Conservation (phyloP, 2,797 vertebrate genomes). For the Argentina silus region DNA sequence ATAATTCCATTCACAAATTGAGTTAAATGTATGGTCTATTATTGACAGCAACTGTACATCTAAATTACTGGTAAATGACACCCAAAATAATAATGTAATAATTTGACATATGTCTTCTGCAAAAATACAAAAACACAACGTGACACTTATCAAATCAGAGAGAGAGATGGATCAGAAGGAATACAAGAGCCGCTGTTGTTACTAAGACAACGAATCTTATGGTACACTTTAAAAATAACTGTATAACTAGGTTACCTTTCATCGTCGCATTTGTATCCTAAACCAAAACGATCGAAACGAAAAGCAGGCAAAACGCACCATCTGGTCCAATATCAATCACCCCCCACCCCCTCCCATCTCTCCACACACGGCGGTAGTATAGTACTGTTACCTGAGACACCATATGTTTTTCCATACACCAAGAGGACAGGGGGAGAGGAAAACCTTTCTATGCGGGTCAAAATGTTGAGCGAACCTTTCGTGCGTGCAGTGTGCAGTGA, state of each 20-base stretch:
- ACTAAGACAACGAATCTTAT: too few species aligned
- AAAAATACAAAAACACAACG: too few species aligned
- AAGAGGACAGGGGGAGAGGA: constrained; percentile 13
- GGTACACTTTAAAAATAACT: too few species aligned
- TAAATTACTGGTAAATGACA: too few species aligned
- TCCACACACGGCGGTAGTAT: not conserved
- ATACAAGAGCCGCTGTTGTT: too few species aligned
- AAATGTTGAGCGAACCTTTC: constrained; percentile 31
- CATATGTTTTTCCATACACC: constrained; percentile 66
- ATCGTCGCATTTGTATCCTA: too few species aligned
- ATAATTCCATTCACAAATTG: not conserved
- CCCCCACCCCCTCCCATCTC: not conserved
- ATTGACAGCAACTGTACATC: not conserved
- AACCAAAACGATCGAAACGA: too few species aligned
- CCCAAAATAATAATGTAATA: too few species aligned
- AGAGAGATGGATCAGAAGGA: too few species aligned
- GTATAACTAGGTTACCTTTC: too few species aligned
- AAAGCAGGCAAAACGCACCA: not conserved
- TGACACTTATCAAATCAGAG: too few species aligned
- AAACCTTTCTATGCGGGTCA: constrained; percentile 35
- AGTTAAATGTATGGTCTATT: not conserved
- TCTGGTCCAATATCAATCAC: not conserved
- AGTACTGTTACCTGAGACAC: constrained; percentile 59
- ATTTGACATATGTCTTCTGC: too few species aligned
- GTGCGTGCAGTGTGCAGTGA: constrained; percentile 24